Evolutionary conservation across 2,797 vertebrate species (phyloP), one percentile per base, ranked within the genome.

Genomic region (Hozukius guyotensis): DNA sequence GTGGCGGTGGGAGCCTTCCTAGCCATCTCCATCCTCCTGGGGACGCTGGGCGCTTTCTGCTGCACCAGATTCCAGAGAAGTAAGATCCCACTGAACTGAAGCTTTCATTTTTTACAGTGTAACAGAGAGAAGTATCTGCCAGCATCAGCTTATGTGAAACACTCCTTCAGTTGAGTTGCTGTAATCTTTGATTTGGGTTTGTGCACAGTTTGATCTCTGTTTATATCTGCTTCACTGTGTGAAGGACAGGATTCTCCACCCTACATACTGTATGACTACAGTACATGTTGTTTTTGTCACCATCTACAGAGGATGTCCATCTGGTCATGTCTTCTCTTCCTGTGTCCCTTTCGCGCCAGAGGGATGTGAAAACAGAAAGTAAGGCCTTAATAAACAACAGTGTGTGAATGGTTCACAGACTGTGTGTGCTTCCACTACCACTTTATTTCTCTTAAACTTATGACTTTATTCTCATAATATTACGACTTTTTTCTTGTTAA

Each of bases 11-110:
- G 97, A 75, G 97, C 97, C 0, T 97, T 97, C 0, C 96, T 98
- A 57, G 97, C 97, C 1, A 96, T 98, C 92, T 95, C 97, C 75
- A 96, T 98, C 78, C 93, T 98, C 77, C 95, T 97, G 96, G 97
- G 96, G 89, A 97, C 97, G 82, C 96, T 98, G 32, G 96, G 96
- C n/a, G 96, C 97, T 62, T 98, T 97, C 95, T 98, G 97, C 96
- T 98, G 97, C 4, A 96, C 97, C 56, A 97, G 97, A 25, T 97
- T 97, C 62, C 97, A 98, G 92, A 96, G 97, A 95, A 98, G 97
- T 98, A 97, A 93, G 97, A 86, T 68, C 24, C 68, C 46, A 25
- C 31, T 46, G 42, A 46, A 46, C 6, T 46, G 42, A 46, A 46
- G 7, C 42, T 4, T 46, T 46, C 20, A 20, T 0, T 62, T 53